phyloP scores from a whole-genome alignment of 2,113 vertebrate species.

The Neogobius melanostomus region DNA sequence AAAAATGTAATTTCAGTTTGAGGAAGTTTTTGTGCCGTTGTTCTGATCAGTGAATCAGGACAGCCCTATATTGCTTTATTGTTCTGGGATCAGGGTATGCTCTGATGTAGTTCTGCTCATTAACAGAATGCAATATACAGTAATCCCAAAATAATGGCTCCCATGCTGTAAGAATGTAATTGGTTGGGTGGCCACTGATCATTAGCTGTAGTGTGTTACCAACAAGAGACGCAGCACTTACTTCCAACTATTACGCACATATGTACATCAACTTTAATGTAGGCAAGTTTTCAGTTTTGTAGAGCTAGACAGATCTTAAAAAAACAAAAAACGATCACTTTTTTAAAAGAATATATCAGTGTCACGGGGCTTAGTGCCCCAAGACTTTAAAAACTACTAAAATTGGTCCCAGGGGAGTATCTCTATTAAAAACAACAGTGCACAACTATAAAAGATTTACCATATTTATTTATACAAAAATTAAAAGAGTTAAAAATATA shows the following conservation, averaged over 20 bases:
- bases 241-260: background rate
- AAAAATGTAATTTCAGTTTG: background rate
- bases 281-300: background rate
- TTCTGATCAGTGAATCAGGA: background rate
- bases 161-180: constrained; percentile 2
- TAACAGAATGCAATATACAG: background rate
- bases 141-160: constrained; percentile 7
- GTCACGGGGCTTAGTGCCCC: too few species aligned
- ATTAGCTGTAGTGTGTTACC: background rate
- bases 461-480: too few species aligned
- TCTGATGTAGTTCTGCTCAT: background rate
- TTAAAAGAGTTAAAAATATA: too few species aligned
- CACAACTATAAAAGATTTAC: too few species aligned
- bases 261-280: background rate
- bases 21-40: background rate
- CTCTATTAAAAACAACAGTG: too few species aligned
- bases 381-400: too few species aligned
- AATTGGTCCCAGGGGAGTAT: too few species aligned
- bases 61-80: background rate
- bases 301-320: too few species aligned
- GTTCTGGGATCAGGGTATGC: background rate
- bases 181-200: constrained; percentile 6
- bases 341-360: too few species aligned
- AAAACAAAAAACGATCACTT: too few species aligned
- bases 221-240: background rate